Base-by-base conservation (phyloP, 2,888 invertebrate species). In the Rhopalosiphum nymphaeae region DNA sequence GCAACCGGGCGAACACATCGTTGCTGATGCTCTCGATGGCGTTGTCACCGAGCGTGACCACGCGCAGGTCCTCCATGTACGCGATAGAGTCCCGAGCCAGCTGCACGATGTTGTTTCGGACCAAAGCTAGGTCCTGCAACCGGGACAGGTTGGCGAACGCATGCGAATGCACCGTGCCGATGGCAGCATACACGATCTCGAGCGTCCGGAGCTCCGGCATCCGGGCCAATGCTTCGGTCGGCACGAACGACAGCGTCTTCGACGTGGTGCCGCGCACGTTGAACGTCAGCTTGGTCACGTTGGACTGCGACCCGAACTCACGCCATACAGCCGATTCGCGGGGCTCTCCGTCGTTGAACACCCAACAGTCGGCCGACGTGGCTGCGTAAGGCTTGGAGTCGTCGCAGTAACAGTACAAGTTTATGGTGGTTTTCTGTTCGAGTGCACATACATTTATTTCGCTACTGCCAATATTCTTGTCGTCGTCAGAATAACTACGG, bases 351-450 rank as follows among this genome's bases (percentile, higher is more conserved):
- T 97, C 96, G 95, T 97, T 97, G 96, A 98, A 97, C 89, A 98
- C 97, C 97, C 97, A 97, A 96, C 98, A 98, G 96, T 97, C 97
- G 89, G 97, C 97, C 95, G 97, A 97, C 87, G 97, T 97, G 46
- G 97, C 97, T 95, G 97, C 96, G 78, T 95, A 95, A 94, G 96
- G 96, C 94, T 96, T 96, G 89, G 96, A 96, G 93, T 96, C 96
- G 95, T 97, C 97, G 95, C 98, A 98, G 95, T 97, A 97, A 96
- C 98, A 98, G 95, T 97, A 97, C 94, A 97, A 96, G 94, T 95
- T 95, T 56, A 95, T 95, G 61, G 95, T 95, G 16, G 95, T 95
- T 91, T 95, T 95, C 26, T 94, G 94, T 91, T 95, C 95, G 25
- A 95, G 94, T 90, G 95, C 94, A 94, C 95, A 95, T 10, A 95